Conservation (phyloP, 2,113 vertebrate species). For the Phaethon lepturus region DNA sequence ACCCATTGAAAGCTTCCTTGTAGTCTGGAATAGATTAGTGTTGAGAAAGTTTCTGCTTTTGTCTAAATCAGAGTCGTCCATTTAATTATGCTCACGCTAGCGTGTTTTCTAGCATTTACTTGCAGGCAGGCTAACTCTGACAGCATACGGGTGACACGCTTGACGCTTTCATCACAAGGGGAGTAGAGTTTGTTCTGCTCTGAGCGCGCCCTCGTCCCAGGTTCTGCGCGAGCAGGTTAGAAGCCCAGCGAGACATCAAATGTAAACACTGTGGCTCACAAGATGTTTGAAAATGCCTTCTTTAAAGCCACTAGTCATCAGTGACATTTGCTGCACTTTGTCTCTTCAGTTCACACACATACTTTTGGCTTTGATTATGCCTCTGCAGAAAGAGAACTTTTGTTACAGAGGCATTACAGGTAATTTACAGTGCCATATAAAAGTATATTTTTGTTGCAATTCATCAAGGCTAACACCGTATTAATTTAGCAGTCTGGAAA, state of each 20-base stretch:
- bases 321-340: neutral
- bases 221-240: neutral
- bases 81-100: neutral
- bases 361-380: neutral
- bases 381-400: neutral
- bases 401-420: neutral
- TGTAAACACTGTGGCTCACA: neutral
- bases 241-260: neutral
- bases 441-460: neutral
- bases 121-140: neutral
- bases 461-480: neutral
- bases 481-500: constrained; percentile 29
- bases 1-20: neutral
- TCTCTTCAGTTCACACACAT: neutral
- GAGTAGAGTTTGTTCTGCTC: neutral
- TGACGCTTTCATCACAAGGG: neutral
- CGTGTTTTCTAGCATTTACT: neutral
- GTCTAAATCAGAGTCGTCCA: neutral
- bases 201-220: neutral
- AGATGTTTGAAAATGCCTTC: neutral
- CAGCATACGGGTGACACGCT: neutral
- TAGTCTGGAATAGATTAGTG: neutral
- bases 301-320: neutral
- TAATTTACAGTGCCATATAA: neutral
- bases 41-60: neutral